Percentiles rank a stretch among this genome's conserved stretches.
These are phyloP conservation scores for Nesometra sesokonis DNA, from an alignment of 35 echinoderm and acorn worm genomes.

Conservation along the genomic window DNA sequence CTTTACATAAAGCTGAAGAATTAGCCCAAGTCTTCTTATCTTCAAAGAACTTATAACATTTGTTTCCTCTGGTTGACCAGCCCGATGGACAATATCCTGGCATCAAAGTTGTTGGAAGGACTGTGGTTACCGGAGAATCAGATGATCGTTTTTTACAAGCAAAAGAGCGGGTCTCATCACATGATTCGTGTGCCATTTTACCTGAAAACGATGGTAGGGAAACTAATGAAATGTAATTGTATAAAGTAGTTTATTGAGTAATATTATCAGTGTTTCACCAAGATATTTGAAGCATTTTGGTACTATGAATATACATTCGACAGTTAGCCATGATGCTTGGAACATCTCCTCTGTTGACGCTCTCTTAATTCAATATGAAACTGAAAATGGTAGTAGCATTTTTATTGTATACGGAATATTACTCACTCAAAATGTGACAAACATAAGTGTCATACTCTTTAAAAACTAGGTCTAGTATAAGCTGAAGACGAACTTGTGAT, in stretches of 20 bases:
- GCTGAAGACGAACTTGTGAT: too few species aligned
- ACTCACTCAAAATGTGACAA: too few species aligned
- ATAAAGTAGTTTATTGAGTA: too few species aligned
- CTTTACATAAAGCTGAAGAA: conserved; percentile 20
- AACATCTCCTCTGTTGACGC: too few species aligned
- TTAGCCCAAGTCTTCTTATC: conserved; percentile 12
- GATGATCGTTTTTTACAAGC: conserved; percentile 46
- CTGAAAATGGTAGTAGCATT: too few species aligned
- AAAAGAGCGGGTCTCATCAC: conserved; percentile 20
- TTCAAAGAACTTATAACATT: conserved; percentile 39
- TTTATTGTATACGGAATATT: too few species aligned
- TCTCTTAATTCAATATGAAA: too few species aligned
- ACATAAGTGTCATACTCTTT: too few species aligned
- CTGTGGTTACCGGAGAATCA: neutral
- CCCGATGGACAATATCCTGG: conserved; percentile 47
- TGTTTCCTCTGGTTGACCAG: conserved; percentile 44
- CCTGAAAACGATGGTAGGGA: conserved; percentile 4
- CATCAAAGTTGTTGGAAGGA: conserved; percentile 13
- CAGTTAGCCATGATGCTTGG: too few species aligned
- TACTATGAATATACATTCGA: neutral
- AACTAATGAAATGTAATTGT: too few species aligned
- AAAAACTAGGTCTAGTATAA: too few species aligned
- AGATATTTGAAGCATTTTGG: neutral
- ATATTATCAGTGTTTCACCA: too few species aligned
- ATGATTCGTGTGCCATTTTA: conserved; percentile 31